These are phyloP conservation scores for Ceriagrion tenellum DNA, from an alignment of 2,888 invertebrate genomes.

Conservation along the genomic window DNA sequence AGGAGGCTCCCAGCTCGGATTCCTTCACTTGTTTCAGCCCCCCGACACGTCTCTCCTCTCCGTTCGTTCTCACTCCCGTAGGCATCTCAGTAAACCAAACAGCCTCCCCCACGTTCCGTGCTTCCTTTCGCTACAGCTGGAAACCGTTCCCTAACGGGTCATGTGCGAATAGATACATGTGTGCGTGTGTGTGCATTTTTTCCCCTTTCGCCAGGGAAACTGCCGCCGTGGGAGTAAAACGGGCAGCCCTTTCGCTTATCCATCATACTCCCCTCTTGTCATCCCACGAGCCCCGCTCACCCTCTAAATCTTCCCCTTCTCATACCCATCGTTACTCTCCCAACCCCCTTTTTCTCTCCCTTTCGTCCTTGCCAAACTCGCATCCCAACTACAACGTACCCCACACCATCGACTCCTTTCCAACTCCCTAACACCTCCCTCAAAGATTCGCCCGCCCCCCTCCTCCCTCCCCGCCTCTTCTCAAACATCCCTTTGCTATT, in stretches of 20 bases:
- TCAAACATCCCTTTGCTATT: slow-evolving; percentile 39
- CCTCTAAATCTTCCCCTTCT: neutral
- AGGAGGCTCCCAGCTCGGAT: neutral
- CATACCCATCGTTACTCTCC: neutral
- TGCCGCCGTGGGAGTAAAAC: neutral
- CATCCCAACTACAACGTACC: neutral
- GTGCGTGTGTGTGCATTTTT: neutral
- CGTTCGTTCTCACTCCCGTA: neutral
- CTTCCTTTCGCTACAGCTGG: neutral
- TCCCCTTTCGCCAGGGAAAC: neutral
- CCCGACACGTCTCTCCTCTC: neutral
- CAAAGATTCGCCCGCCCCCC: too few species aligned
- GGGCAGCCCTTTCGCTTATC: neutral
- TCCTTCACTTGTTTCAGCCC: neutral
- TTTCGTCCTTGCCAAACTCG: neutral
- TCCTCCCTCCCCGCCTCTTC: neutral
- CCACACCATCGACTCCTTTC: too few species aligned
- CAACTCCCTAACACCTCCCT: neutral
- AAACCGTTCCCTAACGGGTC: neutral
- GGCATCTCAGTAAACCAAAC: neutral
- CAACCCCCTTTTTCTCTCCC: neutral
- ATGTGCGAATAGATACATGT: neutral
- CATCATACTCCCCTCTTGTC: slow-evolving; percentile 17
- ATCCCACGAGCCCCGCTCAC: neutral
- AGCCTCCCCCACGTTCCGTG: neutral